Evolutionary conservation across 2,113 vertebrate genomes (phyloP), one percentile per base, ranked within the genome.

Genomic region (Brachionichthys hirsutus): DNA sequence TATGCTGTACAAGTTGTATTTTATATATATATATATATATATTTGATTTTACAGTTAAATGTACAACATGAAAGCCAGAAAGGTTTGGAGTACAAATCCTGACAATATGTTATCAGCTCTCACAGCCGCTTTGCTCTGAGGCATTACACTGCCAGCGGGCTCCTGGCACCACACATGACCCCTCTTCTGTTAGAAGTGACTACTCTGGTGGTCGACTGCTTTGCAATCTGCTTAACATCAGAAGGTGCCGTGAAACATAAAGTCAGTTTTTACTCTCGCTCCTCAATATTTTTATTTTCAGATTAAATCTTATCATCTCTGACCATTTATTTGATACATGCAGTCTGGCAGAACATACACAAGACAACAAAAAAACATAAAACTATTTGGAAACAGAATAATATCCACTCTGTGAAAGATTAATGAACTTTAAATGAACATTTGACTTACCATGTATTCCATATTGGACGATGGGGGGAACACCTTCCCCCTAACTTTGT

Each of bases 391-490:
- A 8, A 34, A 40, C 13, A 34, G 1, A 52, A 38, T 38, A 30
- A 30, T 30, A 30, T 30, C 24, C 24, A 30, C 24, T 30, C 24
- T 30, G 8, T 30, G 24, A 30, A 30, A 30, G 3, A 30, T 2
- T 30, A 41, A 14, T 30, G 4, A 2, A 14, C 19, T 62, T 51
- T 57, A 48, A 68, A 63, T 57, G 20, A 49, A 54, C 41, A 3
- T 12, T 36, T 10, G 34, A 90, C 94, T 95, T 90, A 98, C 98
- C 97, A 99, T 98, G 63, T 99, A 98, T 84, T 99, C 98, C 98
- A 99, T 99, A 65, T 99, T 99, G 57, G 98, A 95, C 55, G 98
- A 95, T 13, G 98, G 95, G 58, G 97, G 98, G 49, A 95, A 96
- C 54, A 97, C 97, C 78, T 95, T 95, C 76, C 96, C 95, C 89